Base-by-base conservation (phyloP, 2,113 vertebrate species). In the Notothenia coriiceps region DNA sequence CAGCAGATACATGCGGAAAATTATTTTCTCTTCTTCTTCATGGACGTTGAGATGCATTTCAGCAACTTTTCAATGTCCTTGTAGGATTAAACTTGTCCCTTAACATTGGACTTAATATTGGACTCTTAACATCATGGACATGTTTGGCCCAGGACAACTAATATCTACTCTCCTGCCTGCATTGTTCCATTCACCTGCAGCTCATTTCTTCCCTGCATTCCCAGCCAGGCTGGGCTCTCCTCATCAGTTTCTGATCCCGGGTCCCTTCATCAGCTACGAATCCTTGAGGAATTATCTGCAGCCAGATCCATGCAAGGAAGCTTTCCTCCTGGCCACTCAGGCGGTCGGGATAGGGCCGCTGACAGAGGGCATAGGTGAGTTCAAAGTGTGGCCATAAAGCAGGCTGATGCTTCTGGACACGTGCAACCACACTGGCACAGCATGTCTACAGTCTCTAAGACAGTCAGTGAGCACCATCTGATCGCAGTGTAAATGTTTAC, bases 231-330 rank as follows among this genome's bases (percentile, higher is more conserved):
- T 95, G 76, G 85, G 88, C 56, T 89, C 93, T 15, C 86, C 83
- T 44, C 86, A 93, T 66, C 95, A 91, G 65, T 88, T 96, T 65
- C 78, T 96, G 35, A 86, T 96, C 67, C 95, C 95, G 0, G 89
- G 94, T 52, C 95, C 95, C 6, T 88, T 96, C 66, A 82, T 96
- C 85, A 95, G 93, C 92, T 95, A 95, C 1, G 95, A 95, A 76
- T 85, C 96, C 14, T 85, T 96, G 69, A 95, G 95, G 79, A 93
- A 83, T 87, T 95, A 94, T 78, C 88, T 95, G 65, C 96, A 94
- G 62, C 93, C 95, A 0, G 94, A 96, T 35, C 93, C 95, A 6
- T 95, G 94, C 88, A 96, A 96, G 84, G 94, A 95, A 49, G 90
- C 95, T 54, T 47, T 96, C 62, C 84, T 96, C 0, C 79, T 95